Evolutionary conservation across 1,140 invertebrate species (phyloP).

Genomic region (Andricus grossulariae): DNA sequence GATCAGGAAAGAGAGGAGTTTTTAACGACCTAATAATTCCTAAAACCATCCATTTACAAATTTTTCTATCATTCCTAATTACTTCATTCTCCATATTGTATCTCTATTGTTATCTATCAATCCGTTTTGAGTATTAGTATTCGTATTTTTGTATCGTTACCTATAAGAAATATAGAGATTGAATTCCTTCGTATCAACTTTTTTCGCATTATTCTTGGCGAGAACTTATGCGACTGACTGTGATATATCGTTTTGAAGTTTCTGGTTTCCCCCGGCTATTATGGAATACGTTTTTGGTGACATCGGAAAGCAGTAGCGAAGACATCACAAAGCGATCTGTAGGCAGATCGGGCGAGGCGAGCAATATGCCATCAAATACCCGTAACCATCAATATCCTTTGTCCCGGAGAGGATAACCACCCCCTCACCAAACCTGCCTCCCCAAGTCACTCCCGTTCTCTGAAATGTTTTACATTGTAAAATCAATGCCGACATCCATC

Average conservation of each 20-base stretch:
- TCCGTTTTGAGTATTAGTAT: no score
- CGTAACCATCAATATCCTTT: conserved; percentile 75
- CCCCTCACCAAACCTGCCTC: conserved; percentile 46
- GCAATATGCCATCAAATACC: conserved; percentile 76
- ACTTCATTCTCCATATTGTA: no score
- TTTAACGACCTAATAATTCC: no score
- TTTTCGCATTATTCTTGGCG: conserved; percentile 22
- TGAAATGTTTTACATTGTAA: conserved; percentile 77
- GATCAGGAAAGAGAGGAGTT: no score
- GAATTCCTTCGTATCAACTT: conserved; percentile 6
- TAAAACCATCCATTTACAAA: no score
- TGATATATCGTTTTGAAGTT: conserved; percentile 37
- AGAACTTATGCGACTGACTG: conserved; percentile 26
- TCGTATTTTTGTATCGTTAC: no score
- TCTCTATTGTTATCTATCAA: no score
- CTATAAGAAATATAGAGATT: not conserved
- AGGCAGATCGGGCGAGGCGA: conserved; percentile 61
- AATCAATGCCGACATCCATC: conserved; percentile 72
- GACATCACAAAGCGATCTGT: conserved; percentile 73
- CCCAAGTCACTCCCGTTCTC: conserved; percentile 38
- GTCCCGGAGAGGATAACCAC: conserved; percentile 50
- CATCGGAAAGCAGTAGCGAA: conserved; percentile 71
- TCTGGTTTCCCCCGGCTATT: conserved; percentile 46
- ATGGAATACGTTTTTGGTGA: conserved; percentile 53
- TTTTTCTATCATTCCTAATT: no score